These are phyloP conservation scores for Lithodes maja DNA, from an alignment of 2,888 invertebrate genomes.

Conservation along the genomic window DNA sequence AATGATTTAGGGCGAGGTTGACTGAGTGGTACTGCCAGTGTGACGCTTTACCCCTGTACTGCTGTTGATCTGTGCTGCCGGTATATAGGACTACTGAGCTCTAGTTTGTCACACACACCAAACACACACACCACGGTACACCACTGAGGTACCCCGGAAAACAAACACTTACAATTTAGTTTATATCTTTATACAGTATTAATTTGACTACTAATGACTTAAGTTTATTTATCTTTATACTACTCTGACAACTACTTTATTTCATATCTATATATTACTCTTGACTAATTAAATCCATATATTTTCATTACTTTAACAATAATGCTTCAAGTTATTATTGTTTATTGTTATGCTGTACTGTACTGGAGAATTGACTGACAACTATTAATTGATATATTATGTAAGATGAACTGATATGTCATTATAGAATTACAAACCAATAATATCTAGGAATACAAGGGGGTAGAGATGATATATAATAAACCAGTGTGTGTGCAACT, in stretches of 20 bases:
- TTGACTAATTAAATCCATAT: too few species aligned
- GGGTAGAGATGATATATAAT: not conserved
- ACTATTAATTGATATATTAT: too few species aligned
- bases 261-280: too few species aligned
- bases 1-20: not conserved
- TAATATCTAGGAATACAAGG: too few species aligned
- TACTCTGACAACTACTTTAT: not conserved
- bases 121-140: too few species aligned
- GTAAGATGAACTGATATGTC: too few species aligned
- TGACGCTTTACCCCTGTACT: not conserved
- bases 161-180: not conserved
- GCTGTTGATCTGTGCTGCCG: conserved; percentile 60
- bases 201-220: not conserved
- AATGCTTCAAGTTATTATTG: too few species aligned
- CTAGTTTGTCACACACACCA: conserved; percentile 6
- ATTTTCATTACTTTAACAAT: too few species aligned
- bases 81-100: conserved; percentile 44
- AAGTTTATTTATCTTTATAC: not conserved
- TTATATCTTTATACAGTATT: not conserved
- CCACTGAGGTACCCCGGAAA: too few species aligned
- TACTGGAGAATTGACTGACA: too few species aligned
- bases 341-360: too few species aligned
- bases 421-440: too few species aligned
- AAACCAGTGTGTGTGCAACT: conserved; percentile 34
- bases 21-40: conserved; percentile 21